Evolutionary conservation across 2,797 vertebrate genomes (phyloP).

Genomic region (Prionace glauca): DNA sequence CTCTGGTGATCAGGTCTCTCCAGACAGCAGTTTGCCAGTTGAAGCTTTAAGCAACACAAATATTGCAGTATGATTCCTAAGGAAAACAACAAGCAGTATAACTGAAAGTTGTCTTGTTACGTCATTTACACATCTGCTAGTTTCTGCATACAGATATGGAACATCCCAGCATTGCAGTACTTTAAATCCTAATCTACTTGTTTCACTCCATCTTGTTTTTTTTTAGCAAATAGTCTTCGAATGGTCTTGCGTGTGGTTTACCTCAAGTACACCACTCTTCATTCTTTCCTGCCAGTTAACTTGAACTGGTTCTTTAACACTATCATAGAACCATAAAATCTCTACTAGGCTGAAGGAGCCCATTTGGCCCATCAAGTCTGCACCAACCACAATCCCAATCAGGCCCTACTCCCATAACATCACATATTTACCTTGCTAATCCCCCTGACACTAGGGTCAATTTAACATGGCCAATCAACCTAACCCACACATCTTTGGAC

Average conservation of each 20-base stretch:
- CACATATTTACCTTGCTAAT: too few relatives aligned
- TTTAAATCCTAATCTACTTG: neutral
- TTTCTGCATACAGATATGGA: neutral
- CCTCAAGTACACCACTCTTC: neutral
- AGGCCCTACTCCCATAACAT: too few relatives aligned
- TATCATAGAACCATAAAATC: too few relatives aligned
- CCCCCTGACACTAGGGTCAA: too few relatives aligned
- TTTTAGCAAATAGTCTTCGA: neutral
- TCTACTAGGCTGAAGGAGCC: too few relatives aligned
- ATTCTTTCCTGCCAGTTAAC: neutral
- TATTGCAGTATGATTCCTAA: neutral
- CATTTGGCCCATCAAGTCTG: too few relatives aligned
- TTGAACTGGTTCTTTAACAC: neutral
- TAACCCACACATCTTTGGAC: too few relatives aligned
- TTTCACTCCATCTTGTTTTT: neutral
- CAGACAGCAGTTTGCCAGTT: neutral
- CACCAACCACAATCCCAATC: too few relatives aligned
- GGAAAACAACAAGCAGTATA: neutral
- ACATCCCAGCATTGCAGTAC: neutral
- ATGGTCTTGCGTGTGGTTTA: neutral
- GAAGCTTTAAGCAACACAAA: neutral
- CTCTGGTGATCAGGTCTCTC: conserved; percentile 16
- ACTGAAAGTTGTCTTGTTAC: neutral
- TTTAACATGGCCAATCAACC: too few relatives aligned
- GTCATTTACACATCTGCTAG: neutral